Evolutionary conservation across 2,888 invertebrate species (phyloP).

Genomic region (Gymnoscelis rufifasciata): DNA sequence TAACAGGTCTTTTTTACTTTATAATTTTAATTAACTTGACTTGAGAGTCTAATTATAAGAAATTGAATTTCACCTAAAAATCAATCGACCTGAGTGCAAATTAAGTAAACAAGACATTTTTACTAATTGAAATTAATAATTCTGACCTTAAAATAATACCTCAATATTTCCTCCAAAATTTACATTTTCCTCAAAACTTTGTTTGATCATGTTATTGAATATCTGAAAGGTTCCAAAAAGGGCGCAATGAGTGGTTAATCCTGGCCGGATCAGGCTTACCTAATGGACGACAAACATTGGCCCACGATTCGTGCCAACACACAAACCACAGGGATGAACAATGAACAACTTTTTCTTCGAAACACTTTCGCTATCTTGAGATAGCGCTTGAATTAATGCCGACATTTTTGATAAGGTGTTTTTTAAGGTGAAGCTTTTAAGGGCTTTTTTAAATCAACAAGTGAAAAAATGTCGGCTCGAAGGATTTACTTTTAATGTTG

Average conservation of each 20-base stretch:
- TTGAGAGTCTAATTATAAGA: too few relatives aligned
- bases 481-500: too few relatives aligned
- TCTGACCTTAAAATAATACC: too few relatives aligned
- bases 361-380: slow-evolving; percentile 25
- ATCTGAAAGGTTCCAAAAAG: slow-evolving; percentile 17
- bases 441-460: too few relatives aligned
- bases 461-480: too few relatives aligned
- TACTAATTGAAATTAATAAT: too few relatives aligned
- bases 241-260: slow-evolving; percentile 41
- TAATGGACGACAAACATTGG: slow-evolving; percentile 68
- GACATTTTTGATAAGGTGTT: neutral
- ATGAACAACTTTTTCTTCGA: slow-evolving; percentile 56
- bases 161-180: neutral
- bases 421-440: too few relatives aligned
- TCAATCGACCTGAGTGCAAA: too few relatives aligned
- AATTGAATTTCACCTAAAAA: too few relatives aligned
- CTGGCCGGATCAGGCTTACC: slow-evolving; percentile 56
- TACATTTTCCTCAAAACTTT: neutral
- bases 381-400: neutral
- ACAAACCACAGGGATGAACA: slow-evolving; percentile 47
- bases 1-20: too few relatives aligned
- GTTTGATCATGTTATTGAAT: slow-evolving; percentile 2
- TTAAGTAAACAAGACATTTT: too few relatives aligned
- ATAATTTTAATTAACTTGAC: too few relatives aligned
- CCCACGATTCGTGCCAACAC: slow-evolving; percentile 55